Base-by-base conservation (phyloP, 1,140 invertebrate species). In the Melipona quadrifasciata region DNA sequence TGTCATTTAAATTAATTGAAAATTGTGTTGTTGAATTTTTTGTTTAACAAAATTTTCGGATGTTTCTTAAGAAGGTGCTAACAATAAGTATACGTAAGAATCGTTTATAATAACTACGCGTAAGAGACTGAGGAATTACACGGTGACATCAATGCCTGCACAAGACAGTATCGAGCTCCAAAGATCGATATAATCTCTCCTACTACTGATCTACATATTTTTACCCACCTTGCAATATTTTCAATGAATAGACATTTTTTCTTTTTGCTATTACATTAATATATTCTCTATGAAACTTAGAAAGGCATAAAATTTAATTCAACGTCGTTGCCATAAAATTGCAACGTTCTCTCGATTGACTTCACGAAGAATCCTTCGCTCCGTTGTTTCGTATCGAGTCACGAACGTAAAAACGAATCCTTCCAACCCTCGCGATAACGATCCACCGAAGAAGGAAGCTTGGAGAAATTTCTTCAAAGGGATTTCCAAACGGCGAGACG, bases 131-230 rank as follows among this genome's bases (percentile, higher is more conserved):
- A n/a, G 16, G 11, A 65, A 31, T 27, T 19, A 21, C 19, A 0
- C 39, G 27, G 81, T 31, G 82, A 84, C 82, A 79, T 79, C 57
- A 39, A 84, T 53, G 82, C 82, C 76, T 1, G 82, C 75, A 4
- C 27, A 71, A 55, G 76, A 64, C 27, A 55, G 27, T 39, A 39
- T 53, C 0, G 58, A 64, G 27, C 73, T n/a, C 1, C 27, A 34
- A n/a, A 75, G 34, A 58, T 21, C 4, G 68, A 58, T 19, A 4
- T 11, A 19, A 0, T 27, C 31, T 21, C 1, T 1, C 53, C 1
- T 27, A 3, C 1, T 0, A 24, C 3, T 34, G 5, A 10, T 12
- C 12, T 12, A 16, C 27, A 1, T 17, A 19, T 19, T 65, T 31
- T 17, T 39, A 47, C 39, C 39, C 8, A 47, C 39, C 8, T 8